A percentile compares a stretch with the other conserved stretches of the same genome.
Conservation (phyloP, 2,113 vertebrate species). For the Sinosuthora webbiana region DNA sequence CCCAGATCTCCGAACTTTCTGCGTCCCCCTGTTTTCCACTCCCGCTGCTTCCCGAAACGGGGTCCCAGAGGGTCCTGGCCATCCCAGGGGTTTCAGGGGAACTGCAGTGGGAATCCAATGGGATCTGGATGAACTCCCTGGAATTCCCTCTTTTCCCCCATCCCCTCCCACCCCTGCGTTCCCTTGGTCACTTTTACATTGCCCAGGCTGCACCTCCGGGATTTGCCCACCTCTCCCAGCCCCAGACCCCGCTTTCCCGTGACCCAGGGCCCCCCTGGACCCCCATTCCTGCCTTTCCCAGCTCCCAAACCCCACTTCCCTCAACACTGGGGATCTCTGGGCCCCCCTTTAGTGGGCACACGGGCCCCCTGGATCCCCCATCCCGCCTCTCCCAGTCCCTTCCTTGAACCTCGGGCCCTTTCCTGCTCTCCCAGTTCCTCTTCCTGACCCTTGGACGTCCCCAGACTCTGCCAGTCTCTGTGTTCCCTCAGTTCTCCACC, state of each 20-base stretch:
- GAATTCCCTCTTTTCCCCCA: not conserved
- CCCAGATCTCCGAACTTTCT: not conserved
- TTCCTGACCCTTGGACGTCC: not conserved
- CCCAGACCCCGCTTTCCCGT: not conserved
- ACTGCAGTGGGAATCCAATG: fast-evolving
- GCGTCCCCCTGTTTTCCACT: no score
- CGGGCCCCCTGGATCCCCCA: not conserved
- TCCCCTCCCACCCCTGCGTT: not conserved
- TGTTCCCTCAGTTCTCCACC: not conserved
- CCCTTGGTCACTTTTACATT: not conserved
- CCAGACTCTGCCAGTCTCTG: not conserved
- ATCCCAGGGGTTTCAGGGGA: no score
- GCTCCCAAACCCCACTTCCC: not conserved
- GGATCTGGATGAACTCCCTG: not conserved
- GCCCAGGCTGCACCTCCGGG: no score
- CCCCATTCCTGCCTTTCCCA: not conserved
- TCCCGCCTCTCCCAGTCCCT: not conserved
- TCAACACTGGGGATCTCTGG: no score
- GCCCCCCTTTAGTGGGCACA: not conserved
- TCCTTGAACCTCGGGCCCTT: not conserved
- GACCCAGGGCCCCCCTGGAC: not conserved
- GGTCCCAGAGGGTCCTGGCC: no score
- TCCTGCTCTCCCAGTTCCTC: fast-evolving
- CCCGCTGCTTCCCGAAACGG: fast-evolving
- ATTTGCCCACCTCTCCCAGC: not conserved